A percentile compares a stretch with the other conserved stretches of the same genome.
These are phyloP conservation scores for Liparis tanakae DNA, from an alignment of 2,797 vertebrate genomes.

Conservation along the genomic window DNA sequence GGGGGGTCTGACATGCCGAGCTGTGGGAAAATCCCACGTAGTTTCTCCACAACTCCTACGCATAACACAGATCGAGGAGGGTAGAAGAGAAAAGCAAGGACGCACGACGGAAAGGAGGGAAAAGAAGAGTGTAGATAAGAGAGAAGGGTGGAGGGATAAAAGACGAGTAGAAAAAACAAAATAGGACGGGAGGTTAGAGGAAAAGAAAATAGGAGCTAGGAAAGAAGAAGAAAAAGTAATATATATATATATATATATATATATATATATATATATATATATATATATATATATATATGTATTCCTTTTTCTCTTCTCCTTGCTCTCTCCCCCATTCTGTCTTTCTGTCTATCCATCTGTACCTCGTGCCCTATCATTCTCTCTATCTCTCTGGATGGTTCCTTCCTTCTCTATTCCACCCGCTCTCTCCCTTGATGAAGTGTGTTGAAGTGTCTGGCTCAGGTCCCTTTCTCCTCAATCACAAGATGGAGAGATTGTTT, in stretches of 20 bases:
- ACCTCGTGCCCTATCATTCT: background rate
- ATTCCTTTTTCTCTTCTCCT: too few species aligned
- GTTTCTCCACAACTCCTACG: conserved; percentile 71
- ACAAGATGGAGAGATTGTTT: conserved; percentile 77
- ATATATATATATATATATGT: background rate
- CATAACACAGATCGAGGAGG: conserved; percentile 57
- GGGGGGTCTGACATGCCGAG: conserved; percentile 41
- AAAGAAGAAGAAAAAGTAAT: conserved; percentile 5
- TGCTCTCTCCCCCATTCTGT: background rate
- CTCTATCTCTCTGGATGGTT: conserved; percentile 30
- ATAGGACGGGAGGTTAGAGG: background rate
- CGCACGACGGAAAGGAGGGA: conserved; percentile 3
- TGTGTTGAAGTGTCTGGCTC: conserved; percentile 56
- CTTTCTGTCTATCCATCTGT: conserved; percentile 21
- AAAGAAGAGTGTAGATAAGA: conserved; percentile 38
- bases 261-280: background rate
- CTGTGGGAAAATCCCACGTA: conserved; percentile 88
- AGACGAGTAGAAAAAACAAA: background rate
- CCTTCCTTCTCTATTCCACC: conserved; percentile 14
- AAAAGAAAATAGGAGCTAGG: background rate
- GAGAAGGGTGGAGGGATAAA: conserved; percentile 2
- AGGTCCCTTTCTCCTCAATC: conserved; percentile 60
- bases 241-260: background rate
- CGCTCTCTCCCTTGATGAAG: conserved; percentile 32
- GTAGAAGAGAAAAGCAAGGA: conserved; percentile 31